Conservation (phyloP, 2,888 invertebrate genomes). For the Mystacides longicornis region DNA sequence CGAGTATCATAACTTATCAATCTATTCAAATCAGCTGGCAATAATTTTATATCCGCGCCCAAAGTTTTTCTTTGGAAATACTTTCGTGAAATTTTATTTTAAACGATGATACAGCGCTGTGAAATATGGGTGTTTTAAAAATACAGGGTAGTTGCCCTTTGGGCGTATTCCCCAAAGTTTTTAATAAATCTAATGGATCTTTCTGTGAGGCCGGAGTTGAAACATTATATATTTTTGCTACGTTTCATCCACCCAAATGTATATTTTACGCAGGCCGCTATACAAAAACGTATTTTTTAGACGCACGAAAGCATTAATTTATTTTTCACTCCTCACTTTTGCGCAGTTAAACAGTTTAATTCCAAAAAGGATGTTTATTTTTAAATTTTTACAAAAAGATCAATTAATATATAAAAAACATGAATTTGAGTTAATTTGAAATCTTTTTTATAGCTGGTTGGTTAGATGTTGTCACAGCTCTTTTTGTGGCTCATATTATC, state of each 20-base stretch:
- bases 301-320: not conserved
- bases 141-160: constrained; percentile 5
- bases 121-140: not conserved
- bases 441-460: too few relatives aligned
- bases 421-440: too few relatives aligned
- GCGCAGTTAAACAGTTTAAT: constrained; percentile 2
- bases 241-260: not conserved
- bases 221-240: constrained; percentile 10
- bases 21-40: too few relatives aligned
- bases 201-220: constrained; percentile 9
- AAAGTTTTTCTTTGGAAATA: too few relatives aligned
- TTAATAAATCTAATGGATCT: constrained; percentile 11
- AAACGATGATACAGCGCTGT: not conserved
- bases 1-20: too few relatives aligned
- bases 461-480: constrained; percentile 52
- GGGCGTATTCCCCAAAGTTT: constrained; percentile 14
- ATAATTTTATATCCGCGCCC: too few relatives aligned
- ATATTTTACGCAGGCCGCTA: not conserved
- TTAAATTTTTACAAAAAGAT: too few relatives aligned
- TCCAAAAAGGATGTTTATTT: too few relatives aligned
- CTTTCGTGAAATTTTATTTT: not conserved
- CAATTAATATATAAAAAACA: too few relatives aligned
- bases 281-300: not conserved
- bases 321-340: constrained; percentile 11
- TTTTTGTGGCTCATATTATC: constrained; percentile 64